These are phyloP conservation scores for Anolis apletophallus DNA, from an alignment of 2,797 vertebrate species.

Conservation along the genomic window DNA sequence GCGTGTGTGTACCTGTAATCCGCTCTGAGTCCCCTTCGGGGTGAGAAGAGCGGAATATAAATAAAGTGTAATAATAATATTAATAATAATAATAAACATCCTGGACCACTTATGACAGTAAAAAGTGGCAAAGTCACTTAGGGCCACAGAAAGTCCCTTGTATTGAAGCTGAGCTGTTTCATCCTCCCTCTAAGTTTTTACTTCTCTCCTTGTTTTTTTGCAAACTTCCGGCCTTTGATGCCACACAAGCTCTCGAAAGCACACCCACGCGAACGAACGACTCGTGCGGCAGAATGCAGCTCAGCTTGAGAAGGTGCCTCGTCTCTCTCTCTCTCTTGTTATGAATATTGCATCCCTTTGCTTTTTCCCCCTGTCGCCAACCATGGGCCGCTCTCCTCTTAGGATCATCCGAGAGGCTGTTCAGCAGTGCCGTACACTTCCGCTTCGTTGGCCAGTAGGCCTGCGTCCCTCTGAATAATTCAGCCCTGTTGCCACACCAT, in stretches of 20 bases:
- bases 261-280: not conserved
- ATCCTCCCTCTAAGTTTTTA: not conserved
- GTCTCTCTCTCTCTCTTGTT: not conserved
- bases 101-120: not conserved
- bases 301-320: constrained; percentile 18
- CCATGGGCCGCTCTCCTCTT: constrained; percentile 22
- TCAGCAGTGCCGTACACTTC: constrained; percentile 21
- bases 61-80: too few relatives aligned
- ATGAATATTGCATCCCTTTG: accelerated
- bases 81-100: too few relatives aligned
- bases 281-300: constrained; percentile 31
- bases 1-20: too few relatives aligned
- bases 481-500: constrained; percentile 39
- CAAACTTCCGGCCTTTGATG: constrained; percentile 16
- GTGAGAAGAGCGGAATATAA: too few relatives aligned
- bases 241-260: constrained; percentile 44
- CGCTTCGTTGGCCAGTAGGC: constrained; percentile 53
- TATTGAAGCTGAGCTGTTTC: not conserved
- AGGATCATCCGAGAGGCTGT: constrained; percentile 24
- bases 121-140: not conserved
- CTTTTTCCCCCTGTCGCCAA: not conserved
- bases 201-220: not conserved
- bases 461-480: constrained; percentile 65
- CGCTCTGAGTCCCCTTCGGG: too few relatives aligned
- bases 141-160: not conserved